Conservation (phyloP, 2,888 invertebrate genomes). For the Hypsopygia costalis region DNA sequence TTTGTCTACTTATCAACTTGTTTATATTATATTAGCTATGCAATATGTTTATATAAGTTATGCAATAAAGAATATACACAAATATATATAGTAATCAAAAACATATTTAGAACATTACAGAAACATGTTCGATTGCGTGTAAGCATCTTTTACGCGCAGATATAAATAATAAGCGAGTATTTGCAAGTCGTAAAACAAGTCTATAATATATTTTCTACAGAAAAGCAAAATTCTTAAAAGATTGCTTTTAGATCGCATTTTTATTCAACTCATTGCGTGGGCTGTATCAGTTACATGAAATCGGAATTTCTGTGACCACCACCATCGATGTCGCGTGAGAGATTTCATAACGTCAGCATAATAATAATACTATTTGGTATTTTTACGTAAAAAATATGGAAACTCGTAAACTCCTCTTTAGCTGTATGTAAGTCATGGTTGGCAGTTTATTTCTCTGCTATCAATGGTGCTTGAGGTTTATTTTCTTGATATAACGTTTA, state of each 20-base stretch:
- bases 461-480: background rate
- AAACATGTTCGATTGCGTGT: too few relatives aligned
- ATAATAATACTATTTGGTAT: slow-evolving; percentile 31
- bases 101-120: too few relatives aligned
- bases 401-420: slow-evolving; percentile 6
- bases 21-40: too few relatives aligned
- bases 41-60: too few relatives aligned
- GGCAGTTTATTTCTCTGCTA: slow-evolving; percentile 3
- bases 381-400: slow-evolving; percentile 22
- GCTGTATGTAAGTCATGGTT: slow-evolving; percentile 5
- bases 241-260: background rate
- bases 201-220: too few relatives aligned
- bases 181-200: too few relatives aligned
- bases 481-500: too few relatives aligned
- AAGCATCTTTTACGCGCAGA: too few relatives aligned
- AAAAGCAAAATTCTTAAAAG: background rate
- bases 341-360: slow-evolving; percentile 45
- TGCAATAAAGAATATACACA: too few relatives aligned
- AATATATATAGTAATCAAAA: too few relatives aligned
- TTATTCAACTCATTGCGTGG: slow-evolving; percentile 41
- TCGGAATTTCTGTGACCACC: slow-evolving; percentile 32
- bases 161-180: too few relatives aligned
- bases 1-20: too few relatives aligned
- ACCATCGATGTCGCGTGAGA: slow-evolving; percentile 50
- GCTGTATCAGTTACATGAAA: slow-evolving; percentile 36